Conservation (phyloP, 2,888 invertebrate species). For the Hyposoter didymator region DNA sequence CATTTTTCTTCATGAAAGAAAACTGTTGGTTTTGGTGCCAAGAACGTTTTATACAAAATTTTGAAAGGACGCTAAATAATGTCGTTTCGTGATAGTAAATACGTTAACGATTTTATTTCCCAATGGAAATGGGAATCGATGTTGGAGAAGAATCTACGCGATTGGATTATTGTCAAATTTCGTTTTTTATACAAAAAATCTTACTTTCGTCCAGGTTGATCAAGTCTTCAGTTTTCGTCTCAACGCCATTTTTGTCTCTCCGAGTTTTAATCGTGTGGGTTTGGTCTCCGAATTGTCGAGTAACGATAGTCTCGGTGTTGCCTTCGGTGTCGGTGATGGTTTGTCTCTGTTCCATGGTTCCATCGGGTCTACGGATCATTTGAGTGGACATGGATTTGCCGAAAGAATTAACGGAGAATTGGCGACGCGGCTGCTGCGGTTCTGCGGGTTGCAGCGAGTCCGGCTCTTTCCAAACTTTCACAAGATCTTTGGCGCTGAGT, state of each 20-base stretch:
- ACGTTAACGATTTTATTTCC: too few species aligned
- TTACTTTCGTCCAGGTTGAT: slow-evolving; percentile 80
- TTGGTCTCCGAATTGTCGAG: slow-evolving; percentile 81
- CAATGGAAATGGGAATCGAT: too few species aligned
- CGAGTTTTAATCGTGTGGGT: slow-evolving; percentile 77
- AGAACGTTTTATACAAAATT: too few species aligned
- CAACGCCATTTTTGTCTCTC: slow-evolving; percentile 79
- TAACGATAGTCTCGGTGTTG: slow-evolving; percentile 87
- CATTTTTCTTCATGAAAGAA: too few species aligned
- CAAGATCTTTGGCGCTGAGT: slow-evolving; percentile 75
- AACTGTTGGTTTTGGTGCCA: too few species aligned
- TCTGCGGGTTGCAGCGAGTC: slow-evolving; percentile 77
- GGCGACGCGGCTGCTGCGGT: slow-evolving; percentile 77
- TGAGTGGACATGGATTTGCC: slow-evolving; percentile 85
- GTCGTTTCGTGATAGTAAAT: too few species aligned
- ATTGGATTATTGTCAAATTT: background rate
- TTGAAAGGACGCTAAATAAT: too few species aligned
- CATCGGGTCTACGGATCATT: slow-evolving; percentile 86
- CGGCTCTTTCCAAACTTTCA: slow-evolving; percentile 78
- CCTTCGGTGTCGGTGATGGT: slow-evolving; percentile 86
- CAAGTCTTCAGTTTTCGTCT: slow-evolving; percentile 79
- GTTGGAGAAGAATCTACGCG: too few species aligned
- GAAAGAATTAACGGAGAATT: slow-evolving; percentile 76
- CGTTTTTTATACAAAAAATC: slow-evolving; percentile 19
- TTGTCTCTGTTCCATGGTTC: slow-evolving; percentile 86